Evolutionary conservation across 2,888 invertebrate genomes (phyloP).

Genomic region (Sicus ferrugineus): DNA sequence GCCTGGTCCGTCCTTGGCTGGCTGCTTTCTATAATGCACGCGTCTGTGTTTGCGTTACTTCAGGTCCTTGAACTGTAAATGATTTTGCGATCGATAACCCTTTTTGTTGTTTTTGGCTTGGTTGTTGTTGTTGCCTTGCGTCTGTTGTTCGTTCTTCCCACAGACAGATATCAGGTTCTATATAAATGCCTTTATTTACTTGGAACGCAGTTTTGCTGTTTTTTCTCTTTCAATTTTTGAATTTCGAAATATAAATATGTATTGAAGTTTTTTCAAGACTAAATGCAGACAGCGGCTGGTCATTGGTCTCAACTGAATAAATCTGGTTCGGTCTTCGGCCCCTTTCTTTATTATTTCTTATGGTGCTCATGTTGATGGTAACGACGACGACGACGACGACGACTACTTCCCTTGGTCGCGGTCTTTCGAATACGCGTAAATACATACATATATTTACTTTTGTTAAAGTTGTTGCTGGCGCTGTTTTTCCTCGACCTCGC

Average conservation of each 20-base stretch:
- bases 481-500: neutral
- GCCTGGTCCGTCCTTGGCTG: neutral
- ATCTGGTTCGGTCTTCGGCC: neutral
- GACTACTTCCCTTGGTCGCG: neutral
- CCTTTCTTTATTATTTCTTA: neutral
- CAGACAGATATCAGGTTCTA: no score
- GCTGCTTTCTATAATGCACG: neutral
- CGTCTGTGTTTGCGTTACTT: neutral
- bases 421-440: neutral
- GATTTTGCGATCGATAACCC: slow-evolving; percentile 32
- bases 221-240: neutral
- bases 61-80: slow-evolving; percentile 30
- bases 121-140: neutral
- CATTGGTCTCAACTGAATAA: neutral
- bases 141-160: neutral
- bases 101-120: slow-evolving; percentile 6
- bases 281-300: no score
- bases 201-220: neutral
- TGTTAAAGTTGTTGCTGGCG: neutral
- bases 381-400: neutral
- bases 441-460: neutral
- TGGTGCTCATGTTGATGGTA: neutral
- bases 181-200: no score
- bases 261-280: no score
- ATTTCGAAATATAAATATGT: neutral